A percentile compares a stretch with the other conserved stretches of the same genome.
phyloP scores from a whole-genome alignment of 1,140 invertebrate genomes.

The Bombus waltoni region DNA sequence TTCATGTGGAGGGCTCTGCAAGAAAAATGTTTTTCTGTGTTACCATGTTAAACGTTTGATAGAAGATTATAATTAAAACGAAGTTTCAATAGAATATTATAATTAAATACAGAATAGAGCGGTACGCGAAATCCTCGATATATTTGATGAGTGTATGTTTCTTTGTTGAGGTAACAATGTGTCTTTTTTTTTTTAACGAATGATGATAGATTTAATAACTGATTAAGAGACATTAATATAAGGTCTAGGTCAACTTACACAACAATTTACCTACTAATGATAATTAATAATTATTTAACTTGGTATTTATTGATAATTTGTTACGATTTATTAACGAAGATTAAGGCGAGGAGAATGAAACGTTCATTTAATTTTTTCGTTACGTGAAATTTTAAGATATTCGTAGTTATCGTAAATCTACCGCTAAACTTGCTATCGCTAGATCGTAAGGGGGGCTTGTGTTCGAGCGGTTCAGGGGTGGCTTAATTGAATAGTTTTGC shows the following conservation, averaged over 20 bases:
- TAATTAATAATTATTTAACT: no score
- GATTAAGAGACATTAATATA: no score
- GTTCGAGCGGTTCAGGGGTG: constrained; percentile 29
- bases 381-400: not conserved
- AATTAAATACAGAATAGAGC: no score
- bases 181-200: no score
- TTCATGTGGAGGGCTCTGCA: constrained; percentile 97
- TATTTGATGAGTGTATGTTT: no score
- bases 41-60: not conserved
- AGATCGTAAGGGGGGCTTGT: constrained; percentile 4
- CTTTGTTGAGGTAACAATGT: no score
- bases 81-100: no score
- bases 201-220: no score
- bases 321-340: not conserved
- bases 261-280: no score
- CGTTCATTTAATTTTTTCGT: not conserved
- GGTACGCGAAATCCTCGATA: no score
- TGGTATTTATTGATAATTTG: no score
- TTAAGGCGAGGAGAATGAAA: not conserved
- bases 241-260: fast-evolving
- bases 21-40: constrained; percentile 60
- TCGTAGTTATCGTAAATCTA: constrained; percentile 1
- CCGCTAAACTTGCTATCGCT: constrained; percentile 25
- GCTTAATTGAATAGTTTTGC: constrained; percentile 62
- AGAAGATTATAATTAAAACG: no score